Evolutionary conservation across 2,113 vertebrate species (phyloP), one percentile per base, ranked within the genome.

Genomic region (Dipodomys merriami): DNA sequence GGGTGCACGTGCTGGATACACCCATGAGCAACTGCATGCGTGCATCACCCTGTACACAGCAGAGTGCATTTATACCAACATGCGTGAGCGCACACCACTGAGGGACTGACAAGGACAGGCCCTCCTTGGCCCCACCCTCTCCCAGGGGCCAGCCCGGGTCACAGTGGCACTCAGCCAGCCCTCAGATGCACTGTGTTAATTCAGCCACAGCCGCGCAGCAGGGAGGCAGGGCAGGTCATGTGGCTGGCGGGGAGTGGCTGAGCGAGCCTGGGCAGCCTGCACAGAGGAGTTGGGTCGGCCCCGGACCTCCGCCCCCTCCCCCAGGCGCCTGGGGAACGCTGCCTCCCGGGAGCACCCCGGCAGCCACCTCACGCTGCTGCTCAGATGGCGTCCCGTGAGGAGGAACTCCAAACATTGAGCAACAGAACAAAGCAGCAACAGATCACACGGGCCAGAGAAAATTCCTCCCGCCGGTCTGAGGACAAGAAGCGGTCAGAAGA

Each of bases 161-260:
- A 3, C 22, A 35, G 64, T 39, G 6, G 1, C 0, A 29, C 0
- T 1, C 1, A 1, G 23, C 12, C 68, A 15, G 9, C 9, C 0
- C 71, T 53, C 76, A 57, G 33, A 10, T 1, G 8, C 33, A 27
- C 4, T 1, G n/a, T 10, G 16, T 68, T 23, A 64, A 12, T 2
- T 4, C 62, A 20, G 12, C 33, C 11, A 23, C 18, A 1, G 15
- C 18, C 18, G n/a, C 68, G 30, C 29, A 5, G 5, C 7, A n/a
- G 53, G 69, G 30, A 64, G 15, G 10, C 46, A 16, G 29, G 25
- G 33, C 0, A 0, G 53, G 35, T 68, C 19, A 1, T n/a, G 20
- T 4, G 6, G 22, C 27, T 39, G 39, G 39, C 39, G 39, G 39
- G 39, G 39, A 39, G 39, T 5, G 5, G 39, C 39, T 39, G 39